Conservation (phyloP, 2,888 invertebrate genomes). For the Eupelmus urozonus region DNA sequence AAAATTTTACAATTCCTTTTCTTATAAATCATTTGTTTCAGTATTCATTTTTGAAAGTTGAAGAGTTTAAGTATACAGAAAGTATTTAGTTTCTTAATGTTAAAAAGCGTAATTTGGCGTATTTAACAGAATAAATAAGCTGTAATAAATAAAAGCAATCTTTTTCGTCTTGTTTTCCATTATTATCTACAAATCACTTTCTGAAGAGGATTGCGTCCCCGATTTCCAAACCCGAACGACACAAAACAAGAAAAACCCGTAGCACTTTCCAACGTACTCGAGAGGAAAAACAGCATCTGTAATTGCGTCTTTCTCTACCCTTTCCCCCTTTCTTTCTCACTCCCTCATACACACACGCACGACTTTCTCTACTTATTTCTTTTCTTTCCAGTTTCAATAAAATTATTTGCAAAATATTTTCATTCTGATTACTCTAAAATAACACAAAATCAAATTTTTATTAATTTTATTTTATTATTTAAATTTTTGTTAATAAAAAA, state of each 20-base stretch:
- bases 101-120: too few species aligned
- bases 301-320: constrained; percentile 10
- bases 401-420: neutral
- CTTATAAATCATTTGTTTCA: too few species aligned
- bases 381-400: constrained; percentile 9
- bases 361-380: constrained; percentile 2
- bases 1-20: too few species aligned
- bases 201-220: constrained; percentile 18
- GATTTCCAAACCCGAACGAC: constrained; percentile 32
- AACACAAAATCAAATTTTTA: neutral
- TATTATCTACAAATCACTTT: constrained; percentile 12
- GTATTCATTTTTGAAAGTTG: too few species aligned
- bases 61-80: too few species aligned
- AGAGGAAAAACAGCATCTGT: constrained; percentile 22
- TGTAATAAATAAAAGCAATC: too few species aligned
- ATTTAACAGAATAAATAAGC: too few species aligned
- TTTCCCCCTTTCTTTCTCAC: constrained; percentile 14
- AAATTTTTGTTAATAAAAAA: neutral
- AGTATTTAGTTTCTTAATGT: too few species aligned
- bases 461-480: neutral
- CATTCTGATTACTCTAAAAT: neutral
- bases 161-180: neutral
- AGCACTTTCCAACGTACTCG: constrained; percentile 21
- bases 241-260: constrained; percentile 37
- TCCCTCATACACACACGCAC: neutral